A percentile compares a stretch with the other conserved stretches of the same genome.
Evolutionary conservation across 2,797 vertebrate genomes (phyloP).

Genomic region (Danio tinwini): DNA sequence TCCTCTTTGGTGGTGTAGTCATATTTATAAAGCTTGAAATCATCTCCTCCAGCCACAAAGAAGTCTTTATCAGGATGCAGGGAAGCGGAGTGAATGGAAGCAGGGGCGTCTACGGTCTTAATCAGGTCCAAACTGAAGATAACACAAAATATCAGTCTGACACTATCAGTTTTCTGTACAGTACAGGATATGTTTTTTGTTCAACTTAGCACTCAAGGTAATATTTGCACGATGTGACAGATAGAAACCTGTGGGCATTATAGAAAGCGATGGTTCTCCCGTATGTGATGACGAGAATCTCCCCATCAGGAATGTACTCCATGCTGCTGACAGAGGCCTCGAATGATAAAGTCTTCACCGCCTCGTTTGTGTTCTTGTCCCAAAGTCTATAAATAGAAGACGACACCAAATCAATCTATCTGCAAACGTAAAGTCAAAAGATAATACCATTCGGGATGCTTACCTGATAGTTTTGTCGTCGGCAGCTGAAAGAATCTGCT

Average conservation of each 20-base stretch:
- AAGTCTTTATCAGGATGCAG: slow-evolving; percentile 97
- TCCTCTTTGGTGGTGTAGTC: slow-evolving; percentile 96
- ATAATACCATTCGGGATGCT: slow-evolving; percentile 56
- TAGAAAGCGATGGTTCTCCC: slow-evolving; percentile 94
- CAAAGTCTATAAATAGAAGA: slow-evolving; percentile 79
- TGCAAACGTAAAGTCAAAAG: not conserved
- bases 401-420: not conserved
- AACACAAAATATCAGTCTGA: not conserved
- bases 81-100: slow-evolving; percentile 94
- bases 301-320: slow-evolving; percentile 93
- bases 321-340: slow-evolving; percentile 95
- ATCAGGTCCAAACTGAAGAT: slow-evolving; percentile 88
- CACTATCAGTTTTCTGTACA: not conserved
- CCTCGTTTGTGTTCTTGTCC: slow-evolving; percentile 89
- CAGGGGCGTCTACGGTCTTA: slow-evolving; percentile 93
- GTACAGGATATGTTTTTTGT: no score
- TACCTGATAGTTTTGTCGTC: slow-evolving; percentile 97
- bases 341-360: slow-evolving; percentile 89
- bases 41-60: slow-evolving; percentile 94
- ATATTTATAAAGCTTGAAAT: slow-evolving; percentile 99
- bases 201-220: not conserved
- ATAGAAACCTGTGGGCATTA: slow-evolving; percentile 86
- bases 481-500: slow-evolving; percentile 92
- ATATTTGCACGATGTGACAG: not conserved
- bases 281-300: slow-evolving; percentile 93